A percentile compares a stretch with the other conserved stretches of the same genome.
Evolutionary conservation across 1,140 invertebrate species (phyloP).

Genomic region (Lepidostoma basale): DNA sequence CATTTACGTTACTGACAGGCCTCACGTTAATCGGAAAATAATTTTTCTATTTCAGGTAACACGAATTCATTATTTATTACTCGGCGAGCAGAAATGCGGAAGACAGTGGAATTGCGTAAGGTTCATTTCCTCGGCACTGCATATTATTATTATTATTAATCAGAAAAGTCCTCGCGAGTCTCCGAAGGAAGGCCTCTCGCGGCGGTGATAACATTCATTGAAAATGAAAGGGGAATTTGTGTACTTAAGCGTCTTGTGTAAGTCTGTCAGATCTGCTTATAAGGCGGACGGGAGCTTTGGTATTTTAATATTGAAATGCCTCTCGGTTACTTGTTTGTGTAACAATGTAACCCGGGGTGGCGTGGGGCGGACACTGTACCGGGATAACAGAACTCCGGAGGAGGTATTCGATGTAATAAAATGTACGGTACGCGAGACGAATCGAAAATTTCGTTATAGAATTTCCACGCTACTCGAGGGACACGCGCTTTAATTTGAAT

Average conservation of each 20-base stretch:
- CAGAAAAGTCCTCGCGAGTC: no score
- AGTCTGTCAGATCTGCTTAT: slow-evolving; percentile 39
- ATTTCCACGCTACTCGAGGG: slow-evolving; percentile 34
- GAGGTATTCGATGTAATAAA: slow-evolving; percentile 46
- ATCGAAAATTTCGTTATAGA: slow-evolving; percentile 46
- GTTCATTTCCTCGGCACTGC: no score
- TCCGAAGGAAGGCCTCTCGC: neutral
- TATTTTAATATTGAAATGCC: slow-evolving; percentile 47
- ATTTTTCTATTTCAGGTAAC: no score
- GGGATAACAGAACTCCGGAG: slow-evolving; percentile 33
- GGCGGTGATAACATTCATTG: slow-evolving; percentile 40
- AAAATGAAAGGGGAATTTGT: slow-evolving; percentile 34
- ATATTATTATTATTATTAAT: no score
- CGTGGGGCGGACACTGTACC: slow-evolving; percentile 11
- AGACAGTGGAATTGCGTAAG: no score
- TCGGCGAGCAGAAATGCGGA: no score
- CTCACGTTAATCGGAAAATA: no score
- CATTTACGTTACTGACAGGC: no score
- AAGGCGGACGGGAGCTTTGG: slow-evolving; percentile 37
- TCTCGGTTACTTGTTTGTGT: slow-evolving; percentile 36
- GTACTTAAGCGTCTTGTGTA: slow-evolving; percentile 39
- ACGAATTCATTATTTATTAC: no score
- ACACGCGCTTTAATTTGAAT: slow-evolving; percentile 32
- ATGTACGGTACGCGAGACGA: slow-evolving; percentile 46
- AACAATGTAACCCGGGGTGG: slow-evolving; percentile 39